Percentiles rank a stretch among this genome's conserved stretches.
These are phyloP conservation scores for Argopecten irradians DNA, from an alignment of 1,140 invertebrate species.

Conservation along the genomic window DNA sequence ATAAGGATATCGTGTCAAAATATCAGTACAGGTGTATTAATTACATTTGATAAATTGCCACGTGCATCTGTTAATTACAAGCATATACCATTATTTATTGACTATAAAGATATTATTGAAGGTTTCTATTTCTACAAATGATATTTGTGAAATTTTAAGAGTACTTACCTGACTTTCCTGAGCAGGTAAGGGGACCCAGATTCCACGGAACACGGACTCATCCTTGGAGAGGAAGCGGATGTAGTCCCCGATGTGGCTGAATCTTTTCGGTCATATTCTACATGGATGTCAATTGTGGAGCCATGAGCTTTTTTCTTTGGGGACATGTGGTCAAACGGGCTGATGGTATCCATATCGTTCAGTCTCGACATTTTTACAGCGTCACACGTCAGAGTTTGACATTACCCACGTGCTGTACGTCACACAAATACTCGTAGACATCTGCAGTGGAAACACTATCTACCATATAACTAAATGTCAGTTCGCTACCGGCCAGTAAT, in stretches of 20 bases:
- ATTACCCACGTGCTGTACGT: not conserved
- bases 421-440: not conserved
- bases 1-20: no score
- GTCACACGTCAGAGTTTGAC: not conserved
- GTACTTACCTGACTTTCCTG: conserved; percentile 36
- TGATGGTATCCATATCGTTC: not conserved
- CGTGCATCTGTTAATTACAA: no score
- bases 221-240: conserved; percentile 35
- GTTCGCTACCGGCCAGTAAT: not conserved
- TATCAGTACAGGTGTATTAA: no score
- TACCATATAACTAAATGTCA: not conserved
- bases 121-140: no score
- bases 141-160: no score
- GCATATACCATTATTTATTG: no score
- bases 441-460: not conserved
- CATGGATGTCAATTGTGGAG: not conserved
- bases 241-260: not conserved
- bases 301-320: not conserved
- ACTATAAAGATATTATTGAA: no score
- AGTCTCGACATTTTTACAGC: not conserved
- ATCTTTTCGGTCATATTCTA: conserved; percentile 21
- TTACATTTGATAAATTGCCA: no score
- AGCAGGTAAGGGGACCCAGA: conserved; percentile 33
- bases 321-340: not conserved
- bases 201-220: conserved; percentile 38